Percentiles rank a stretch among this genome's conserved stretches.
These are phyloP conservation scores for Neomonachus schauinslandi DNA, from an alignment of 2,113 vertebrate genomes.

Conservation along the genomic window DNA sequence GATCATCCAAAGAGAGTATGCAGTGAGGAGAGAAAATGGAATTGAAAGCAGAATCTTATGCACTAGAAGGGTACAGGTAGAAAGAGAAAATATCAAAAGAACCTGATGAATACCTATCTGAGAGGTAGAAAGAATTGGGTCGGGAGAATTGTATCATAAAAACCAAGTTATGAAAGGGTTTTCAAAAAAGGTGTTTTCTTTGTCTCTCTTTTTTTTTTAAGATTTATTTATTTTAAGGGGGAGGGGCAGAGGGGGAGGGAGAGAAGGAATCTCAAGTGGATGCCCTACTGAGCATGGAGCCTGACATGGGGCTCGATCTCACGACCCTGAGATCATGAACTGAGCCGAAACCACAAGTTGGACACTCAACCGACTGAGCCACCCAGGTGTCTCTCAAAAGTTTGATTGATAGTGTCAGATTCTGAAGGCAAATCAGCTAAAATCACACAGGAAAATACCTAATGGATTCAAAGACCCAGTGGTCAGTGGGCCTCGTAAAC, in stretches of 20 bases:
- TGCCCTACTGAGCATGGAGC: not conserved
- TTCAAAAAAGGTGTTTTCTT: not conserved
- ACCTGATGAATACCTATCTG: not conserved
- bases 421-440: not conserved
- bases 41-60: not conserved
- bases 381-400: not conserved
- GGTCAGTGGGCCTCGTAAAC: not conserved
- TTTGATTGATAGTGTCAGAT: not conserved
- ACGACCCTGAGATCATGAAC: not conserved
- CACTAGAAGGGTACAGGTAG: not conserved
- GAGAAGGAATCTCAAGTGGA: not conserved
- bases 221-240: not conserved
- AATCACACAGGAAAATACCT: not conserved
- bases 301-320: not conserved
- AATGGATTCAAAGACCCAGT: not conserved
- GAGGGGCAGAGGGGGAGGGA: not conserved
- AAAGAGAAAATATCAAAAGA: not conserved
- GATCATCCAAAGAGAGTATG: not conserved
- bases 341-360: not conserved
- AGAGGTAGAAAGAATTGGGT: not conserved
- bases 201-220: not conserved
- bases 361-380: not conserved
- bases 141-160: not conserved
- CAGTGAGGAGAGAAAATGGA: not conserved
- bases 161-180: not conserved